These are phyloP conservation scores for Calephelis perditalis DNA, from an alignment of 2,888 invertebrate genomes.

Conservation along the genomic window DNA sequence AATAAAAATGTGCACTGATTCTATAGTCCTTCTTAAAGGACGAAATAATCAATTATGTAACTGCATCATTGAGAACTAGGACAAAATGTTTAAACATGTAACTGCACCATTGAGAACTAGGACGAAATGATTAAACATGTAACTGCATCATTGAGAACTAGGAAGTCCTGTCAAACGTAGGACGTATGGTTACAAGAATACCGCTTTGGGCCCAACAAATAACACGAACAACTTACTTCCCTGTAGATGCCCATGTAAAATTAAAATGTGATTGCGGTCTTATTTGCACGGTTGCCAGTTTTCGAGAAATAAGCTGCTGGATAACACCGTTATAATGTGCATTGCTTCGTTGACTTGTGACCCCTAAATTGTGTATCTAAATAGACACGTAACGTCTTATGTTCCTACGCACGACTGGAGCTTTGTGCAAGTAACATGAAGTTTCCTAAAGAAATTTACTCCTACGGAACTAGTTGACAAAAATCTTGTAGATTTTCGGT, in stretches of 20 bases:
- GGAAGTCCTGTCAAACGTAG: background rate
- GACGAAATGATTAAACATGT: too few relatives aligned
- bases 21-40: too few relatives aligned
- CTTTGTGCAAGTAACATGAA: too few relatives aligned
- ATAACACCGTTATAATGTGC: conserved; percentile 15
- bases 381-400: conserved; percentile 6
- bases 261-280: conserved; percentile 18
- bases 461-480: too few relatives aligned
- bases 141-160: too few relatives aligned
- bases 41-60: too few relatives aligned
- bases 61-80: too few relatives aligned
- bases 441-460: too few relatives aligned
- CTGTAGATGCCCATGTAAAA: conserved; percentile 16
- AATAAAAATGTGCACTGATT: too few relatives aligned
- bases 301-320: conserved; percentile 13
- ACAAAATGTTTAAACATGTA: too few relatives aligned
- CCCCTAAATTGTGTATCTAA: conserved; percentile 10
- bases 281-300: conserved; percentile 15
- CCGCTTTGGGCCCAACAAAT: conserved; percentile 13
- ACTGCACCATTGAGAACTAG: too few relatives aligned
- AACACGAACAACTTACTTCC: conserved; percentile 14
- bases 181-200: background rate
- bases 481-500: too few relatives aligned
- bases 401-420: background rate
- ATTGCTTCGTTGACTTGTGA: conserved; percentile 18